These are phyloP conservation scores for Diplodus sargus DNA, from an alignment of 2,797 vertebrate species.

Conservation along the genomic window DNA sequence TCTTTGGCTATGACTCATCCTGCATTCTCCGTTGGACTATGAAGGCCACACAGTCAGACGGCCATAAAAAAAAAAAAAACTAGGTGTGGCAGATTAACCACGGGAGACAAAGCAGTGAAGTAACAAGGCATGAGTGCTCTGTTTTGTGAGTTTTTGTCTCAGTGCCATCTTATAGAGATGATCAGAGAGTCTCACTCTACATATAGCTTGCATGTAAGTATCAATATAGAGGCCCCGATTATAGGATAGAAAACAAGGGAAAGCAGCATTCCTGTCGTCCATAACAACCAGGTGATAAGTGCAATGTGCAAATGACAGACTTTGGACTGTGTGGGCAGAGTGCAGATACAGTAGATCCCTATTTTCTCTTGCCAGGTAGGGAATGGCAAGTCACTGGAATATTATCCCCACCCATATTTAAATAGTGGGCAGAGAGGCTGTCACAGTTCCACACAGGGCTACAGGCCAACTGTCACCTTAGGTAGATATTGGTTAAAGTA, in stretches of 20 bases:
- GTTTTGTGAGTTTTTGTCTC: slow-evolving; percentile 26
- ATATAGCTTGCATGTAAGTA: neutral
- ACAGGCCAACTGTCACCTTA: slow-evolving; percentile 17
- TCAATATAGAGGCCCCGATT: slow-evolving; percentile 4
- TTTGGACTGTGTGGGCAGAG: slow-evolving; percentile 65
- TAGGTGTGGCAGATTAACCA: slow-evolving; percentile 72
- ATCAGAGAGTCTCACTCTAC: neutral
- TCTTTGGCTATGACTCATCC: slow-evolving; percentile 60
- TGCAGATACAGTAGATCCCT: slow-evolving; percentile 32
- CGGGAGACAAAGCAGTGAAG: slow-evolving; percentile 61
- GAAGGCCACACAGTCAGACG: slow-evolving; percentile 54
- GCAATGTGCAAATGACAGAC: slow-evolving; percentile 70
- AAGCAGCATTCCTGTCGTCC: slow-evolving; percentile 42
- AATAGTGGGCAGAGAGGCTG: slow-evolving; percentile 51
- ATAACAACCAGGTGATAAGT: slow-evolving; percentile 66
- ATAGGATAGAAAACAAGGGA: slow-evolving; percentile 17
- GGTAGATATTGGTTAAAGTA: slow-evolving; percentile 15
- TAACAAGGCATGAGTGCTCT: slow-evolving; percentile 44
- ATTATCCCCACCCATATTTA: slow-evolving; percentile 77
- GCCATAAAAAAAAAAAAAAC: slow-evolving; percentile 63
- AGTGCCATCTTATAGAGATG: slow-evolving; percentile 6
- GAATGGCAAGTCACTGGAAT: slow-evolving; percentile 48
- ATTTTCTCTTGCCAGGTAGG: slow-evolving; percentile 28
- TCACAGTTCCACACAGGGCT: neutral
- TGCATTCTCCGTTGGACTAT: slow-evolving; percentile 35